Evolutionary conservation across 1,140 invertebrate genomes (phyloP), one percentile per base, ranked within the genome.

Genomic region (Sweltsa coloradensis): DNA sequence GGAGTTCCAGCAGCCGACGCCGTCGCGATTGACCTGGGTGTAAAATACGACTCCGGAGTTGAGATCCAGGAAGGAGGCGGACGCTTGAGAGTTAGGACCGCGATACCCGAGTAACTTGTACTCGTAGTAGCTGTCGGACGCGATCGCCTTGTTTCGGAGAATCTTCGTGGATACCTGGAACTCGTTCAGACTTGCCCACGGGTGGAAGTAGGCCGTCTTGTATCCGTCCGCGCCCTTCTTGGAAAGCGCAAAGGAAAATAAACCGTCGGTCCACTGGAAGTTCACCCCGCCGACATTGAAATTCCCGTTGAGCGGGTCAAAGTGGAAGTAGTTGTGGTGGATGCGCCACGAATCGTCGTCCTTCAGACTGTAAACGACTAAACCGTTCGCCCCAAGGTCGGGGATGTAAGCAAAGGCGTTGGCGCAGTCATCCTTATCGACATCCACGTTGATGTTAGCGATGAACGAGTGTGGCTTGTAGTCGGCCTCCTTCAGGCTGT

Each of bases 261-360:
- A 66, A 9, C 83, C 82, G 59, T 85, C 83, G 0, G 76, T 81
- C 81, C 82, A 85, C 57, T 85, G 81, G 71, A 85, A 85, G 52
- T 78, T 74, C 3, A 81, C 70, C 4, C 81, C 81, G 18, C 71
- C 78, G 5, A 85, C 71, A 54, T 76, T 79, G 55, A 75, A 83
- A 45, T 81, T 72, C 5, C 81, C 66, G 49, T 79, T 67, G 6
- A 86, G 59, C 0, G 84, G 83, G 59, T 89, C 83, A 43, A 86
- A 84, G 62, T 83, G 72, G 73, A 89, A 87, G 64, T 76, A 89
- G 58, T 86, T 82, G 56, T 89, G 83, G 47, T 76, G 65, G 2
- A 87, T 72, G 21, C 83, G 70, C 76, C 82, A 87, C 0, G 83
- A 84, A 46, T 80, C 74, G 53, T 87, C 75, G 13, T 79, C 70